Percentiles rank a stretch among this genome's conserved stretches.
Evolutionary conservation across 2,113 vertebrate species (phyloP).

Genomic region (Ovis canadensis): DNA sequence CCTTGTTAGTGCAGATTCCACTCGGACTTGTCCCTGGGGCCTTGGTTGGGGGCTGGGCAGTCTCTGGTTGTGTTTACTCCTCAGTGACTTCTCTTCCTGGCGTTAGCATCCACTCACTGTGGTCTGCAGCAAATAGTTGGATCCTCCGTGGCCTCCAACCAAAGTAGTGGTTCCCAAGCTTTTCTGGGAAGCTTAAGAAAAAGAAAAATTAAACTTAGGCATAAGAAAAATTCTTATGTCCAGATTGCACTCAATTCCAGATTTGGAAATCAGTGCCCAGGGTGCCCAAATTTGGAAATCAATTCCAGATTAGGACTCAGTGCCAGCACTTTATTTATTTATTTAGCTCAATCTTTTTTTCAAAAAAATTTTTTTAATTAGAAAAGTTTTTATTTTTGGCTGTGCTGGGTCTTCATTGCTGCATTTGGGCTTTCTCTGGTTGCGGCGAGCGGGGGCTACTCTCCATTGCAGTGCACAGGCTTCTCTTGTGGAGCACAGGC

Average conservation of each 20-base stretch:
- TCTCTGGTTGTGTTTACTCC: neutral
- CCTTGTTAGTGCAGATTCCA: neutral
- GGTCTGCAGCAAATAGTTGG: neutral
- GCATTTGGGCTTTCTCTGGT: neutral
- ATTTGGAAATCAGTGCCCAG: neutral
- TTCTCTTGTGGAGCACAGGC: neutral
- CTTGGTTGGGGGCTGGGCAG: neutral
- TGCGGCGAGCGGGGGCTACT: rapidly evolving
- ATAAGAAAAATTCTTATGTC: neutral
- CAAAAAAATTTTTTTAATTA: neutral
- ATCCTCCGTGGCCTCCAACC: neutral
- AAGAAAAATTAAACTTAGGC: neutral
- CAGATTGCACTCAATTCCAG: neutral
- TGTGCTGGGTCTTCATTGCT: neutral
- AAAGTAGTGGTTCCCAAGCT: neutral
- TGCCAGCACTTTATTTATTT: neutral
- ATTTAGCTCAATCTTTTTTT: neutral
- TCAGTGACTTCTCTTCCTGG: neutral
- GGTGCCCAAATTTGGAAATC: neutral
- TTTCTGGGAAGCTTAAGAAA: neutral
- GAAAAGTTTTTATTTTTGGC: neutral
- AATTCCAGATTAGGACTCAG: neutral
- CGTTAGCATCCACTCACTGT: neutral
- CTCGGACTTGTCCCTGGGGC: neutral
- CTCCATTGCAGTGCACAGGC: neutral